phyloP scores from a whole-genome alignment of 2,888 invertebrate species.

The Melitaea athalia region DNA sequence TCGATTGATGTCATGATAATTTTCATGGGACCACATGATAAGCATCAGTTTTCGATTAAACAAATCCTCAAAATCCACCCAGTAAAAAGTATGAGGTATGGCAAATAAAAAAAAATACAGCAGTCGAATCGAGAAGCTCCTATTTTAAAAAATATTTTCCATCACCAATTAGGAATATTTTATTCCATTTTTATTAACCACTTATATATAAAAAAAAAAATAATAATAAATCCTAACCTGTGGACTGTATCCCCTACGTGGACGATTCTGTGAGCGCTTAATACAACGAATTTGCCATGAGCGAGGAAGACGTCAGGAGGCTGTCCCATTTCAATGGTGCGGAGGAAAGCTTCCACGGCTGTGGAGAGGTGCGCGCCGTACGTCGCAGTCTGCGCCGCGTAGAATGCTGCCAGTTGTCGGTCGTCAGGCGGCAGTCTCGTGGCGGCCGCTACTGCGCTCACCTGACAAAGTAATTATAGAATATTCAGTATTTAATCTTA shows the following conservation, averaged over 20 bases:
- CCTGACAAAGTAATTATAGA: slow-evolving; percentile 47
- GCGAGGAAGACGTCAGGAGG: slow-evolving; percentile 96
- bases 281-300: slow-evolving; percentile 96
- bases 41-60: too few relatives aligned
- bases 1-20: too few relatives aligned
- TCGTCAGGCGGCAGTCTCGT: slow-evolving; percentile 88
- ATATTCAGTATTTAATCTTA: not conserved
- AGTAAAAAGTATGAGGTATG: too few relatives aligned
- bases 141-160: not conserved
- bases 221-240: slow-evolving; percentile 52
- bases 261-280: slow-evolving; percentile 96
- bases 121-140: too few relatives aligned
- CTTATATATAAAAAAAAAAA: not conserved
- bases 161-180: not conserved
- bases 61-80: too few relatives aligned
- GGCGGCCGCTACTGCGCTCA: slow-evolving; percentile 77
- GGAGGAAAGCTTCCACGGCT: slow-evolving; percentile 95
- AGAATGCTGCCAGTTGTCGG: slow-evolving; percentile 91
- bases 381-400: slow-evolving; percentile 92
- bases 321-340: slow-evolving; percentile 95
- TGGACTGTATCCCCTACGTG: slow-evolving; percentile 97
- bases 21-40: too few relatives aligned
- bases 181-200: not conserved
- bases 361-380: slow-evolving; percentile 93
- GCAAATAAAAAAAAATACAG: too few relatives aligned